Evolutionary conservation across 2,888 invertebrate genomes (phyloP), one percentile per base, ranked within the genome.

Genomic region (Meghimatium bilineatum): DNA sequence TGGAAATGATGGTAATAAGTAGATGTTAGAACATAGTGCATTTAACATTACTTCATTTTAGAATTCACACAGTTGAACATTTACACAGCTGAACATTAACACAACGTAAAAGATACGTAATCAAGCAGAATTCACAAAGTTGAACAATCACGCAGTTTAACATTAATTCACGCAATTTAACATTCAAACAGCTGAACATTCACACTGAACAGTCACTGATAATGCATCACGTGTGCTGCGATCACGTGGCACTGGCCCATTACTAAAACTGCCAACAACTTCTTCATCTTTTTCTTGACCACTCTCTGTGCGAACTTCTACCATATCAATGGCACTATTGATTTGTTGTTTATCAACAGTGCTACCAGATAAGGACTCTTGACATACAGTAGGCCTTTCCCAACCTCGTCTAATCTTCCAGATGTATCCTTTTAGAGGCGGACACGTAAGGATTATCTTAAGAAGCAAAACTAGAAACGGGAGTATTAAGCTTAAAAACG

Each of bases 371-470:
- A 52, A 34, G 20, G 29, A 29, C 12, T 0, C 29, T 6, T 56
- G 17, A 3, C 10, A 17, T 17, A 23, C 56, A 23, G 34, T n/a
- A 32, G 67, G 71, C 36, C 90, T 84, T 75, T 91, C 91, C 90
- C 90, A 91, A 0, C 91, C 91, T 36, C 85, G 88, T 17, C 91
- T 85, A 63, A 91, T 89, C 71, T 88, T 88, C 66, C 78, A 80
- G 0, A 91, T 85, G 67, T 89, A 87, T 14, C 80, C 85, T n/a
- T 83, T 82, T 0, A 90, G 52, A 66, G 90, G 89, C 8, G 91
- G 91, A 14, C 89, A 56, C 12, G 86, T 79, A 34, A 90, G 84
- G 3, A 89, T n/a, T 2, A 91, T 23, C 71, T 88, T 89, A n/a
- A 89, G 80, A n/a, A 89, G 23, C 20, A 91, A 60, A 0, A 90